Evolutionary conservation across 2,797 vertebrate species (phyloP).

Genomic region (Chelmon rostratus): DNA sequence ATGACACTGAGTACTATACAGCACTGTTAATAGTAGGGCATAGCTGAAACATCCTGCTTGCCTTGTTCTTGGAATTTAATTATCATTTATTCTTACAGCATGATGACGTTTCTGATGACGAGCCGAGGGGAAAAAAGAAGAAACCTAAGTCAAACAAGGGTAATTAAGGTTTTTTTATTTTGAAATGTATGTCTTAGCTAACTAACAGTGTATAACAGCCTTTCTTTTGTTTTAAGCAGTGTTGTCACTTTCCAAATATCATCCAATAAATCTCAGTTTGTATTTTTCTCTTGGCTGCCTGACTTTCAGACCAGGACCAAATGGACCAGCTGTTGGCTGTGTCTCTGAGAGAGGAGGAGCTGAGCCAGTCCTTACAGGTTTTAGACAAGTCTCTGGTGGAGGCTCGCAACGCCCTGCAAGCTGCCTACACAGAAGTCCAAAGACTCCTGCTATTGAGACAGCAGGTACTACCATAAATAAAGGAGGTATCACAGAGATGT

Average conservation of each 20-base stretch:
- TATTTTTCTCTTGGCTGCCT: background rate
- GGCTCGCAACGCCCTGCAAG: constrained; percentile 88
- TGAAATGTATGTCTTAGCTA: too few relatives aligned
- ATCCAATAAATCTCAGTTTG: background rate
- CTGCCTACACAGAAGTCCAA: constrained; percentile 92
- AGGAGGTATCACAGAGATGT: background rate
- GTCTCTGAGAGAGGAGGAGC: constrained; percentile 92
- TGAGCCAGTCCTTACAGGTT: constrained; percentile 88
- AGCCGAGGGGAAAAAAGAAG: constrained; percentile 88
- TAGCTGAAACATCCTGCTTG: background rate
- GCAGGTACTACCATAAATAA: constrained; percentile 83
- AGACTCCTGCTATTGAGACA: constrained; percentile 89
- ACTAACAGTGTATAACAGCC: too few relatives aligned
- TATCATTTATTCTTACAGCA: constrained; percentile 42
- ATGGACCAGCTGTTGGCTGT: constrained; percentile 91
- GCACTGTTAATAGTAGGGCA: background rate
- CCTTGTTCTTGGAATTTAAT: background rate
- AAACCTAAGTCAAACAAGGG: constrained; percentile 90
- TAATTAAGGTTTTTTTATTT: constrained; percentile 73
- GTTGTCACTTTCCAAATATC: too few relatives aligned
- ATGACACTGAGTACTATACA: constrained; percentile 67
- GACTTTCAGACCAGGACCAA: constrained; percentile 85
- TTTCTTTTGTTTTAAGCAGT: too few relatives aligned
- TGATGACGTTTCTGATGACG: constrained; percentile 76
- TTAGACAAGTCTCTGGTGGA: constrained; percentile 89